Percentiles rank a stretch among this genome's conserved stretches.
Evolutionary conservation across 2,888 invertebrate genomes (phyloP).

Genomic region (Fragum fragum): DNA sequence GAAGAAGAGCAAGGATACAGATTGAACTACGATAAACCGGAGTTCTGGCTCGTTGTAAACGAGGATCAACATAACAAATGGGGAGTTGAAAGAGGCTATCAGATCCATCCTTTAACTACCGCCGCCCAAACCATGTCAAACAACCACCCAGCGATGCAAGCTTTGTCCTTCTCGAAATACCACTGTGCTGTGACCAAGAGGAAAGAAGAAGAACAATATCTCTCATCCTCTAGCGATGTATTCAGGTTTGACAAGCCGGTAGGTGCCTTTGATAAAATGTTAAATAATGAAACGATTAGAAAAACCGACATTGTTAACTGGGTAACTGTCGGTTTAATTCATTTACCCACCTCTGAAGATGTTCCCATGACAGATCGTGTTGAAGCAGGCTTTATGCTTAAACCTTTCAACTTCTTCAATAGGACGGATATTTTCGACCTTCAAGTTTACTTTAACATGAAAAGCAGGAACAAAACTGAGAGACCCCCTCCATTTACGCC

Average conservation of each 20-base stretch:
- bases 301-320: conserved; percentile 73
- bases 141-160: conserved; percentile 62
- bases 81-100: conserved; percentile 70
- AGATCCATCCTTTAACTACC: conserved; percentile 66
- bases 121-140: conserved; percentile 68
- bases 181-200: conserved; percentile 71
- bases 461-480: conserved; percentile 33
- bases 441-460: conserved; percentile 59
- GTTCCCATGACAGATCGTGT: conserved; percentile 72
- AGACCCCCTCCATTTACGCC: conserved; percentile 46
- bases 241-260: conserved; percentile 61
- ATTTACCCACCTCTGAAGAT: conserved; percentile 73
- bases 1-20: conserved; percentile 61
- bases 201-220: conserved; percentile 68
- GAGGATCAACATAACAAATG: conserved; percentile 68
- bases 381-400: conserved; percentile 69
- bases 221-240: conserved; percentile 60
- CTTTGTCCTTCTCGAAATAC: conserved; percentile 71
- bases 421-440: conserved; percentile 70
- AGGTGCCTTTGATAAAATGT: conserved; percentile 63
- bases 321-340: conserved; percentile 73
- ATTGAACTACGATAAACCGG: conserved; percentile 63
- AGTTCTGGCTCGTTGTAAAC: conserved; percentile 71
- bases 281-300: conserved; percentile 66
- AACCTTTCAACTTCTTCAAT: conserved; percentile 75